Conservation (phyloP, 30 jellyfish, hydroid and myxozoan genomes). For the Mastigias papua region DNA sequence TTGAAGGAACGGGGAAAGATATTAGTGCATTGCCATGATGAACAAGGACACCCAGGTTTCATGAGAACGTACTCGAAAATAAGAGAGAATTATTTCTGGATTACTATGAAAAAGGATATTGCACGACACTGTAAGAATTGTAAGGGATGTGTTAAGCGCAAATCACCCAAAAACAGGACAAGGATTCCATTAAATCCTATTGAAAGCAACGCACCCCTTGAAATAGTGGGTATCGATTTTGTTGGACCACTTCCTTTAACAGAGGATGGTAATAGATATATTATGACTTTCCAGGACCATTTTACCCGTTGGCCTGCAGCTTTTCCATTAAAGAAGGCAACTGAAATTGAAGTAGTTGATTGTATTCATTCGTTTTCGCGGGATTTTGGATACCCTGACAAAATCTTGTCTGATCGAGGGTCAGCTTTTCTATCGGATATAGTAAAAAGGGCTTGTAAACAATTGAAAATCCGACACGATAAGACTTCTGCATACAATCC, state of each 20-base stretch:
- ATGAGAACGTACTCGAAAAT: slow-evolving; percentile 19
- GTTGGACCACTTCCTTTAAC: slow-evolving; percentile 73
- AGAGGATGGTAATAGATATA: slow-evolving; percentile 43
- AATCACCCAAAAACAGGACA: slow-evolving; percentile 13
- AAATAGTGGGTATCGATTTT: slow-evolving; percentile 53
- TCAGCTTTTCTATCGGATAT: slow-evolving; percentile 29
- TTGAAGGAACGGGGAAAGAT: slow-evolving; percentile 27
- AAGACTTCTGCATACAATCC: slow-evolving; percentile 29
- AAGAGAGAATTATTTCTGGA: slow-evolving; percentile 38
- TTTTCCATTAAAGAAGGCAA: slow-evolving; percentile 34
- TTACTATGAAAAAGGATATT: slow-evolving; percentile 26
- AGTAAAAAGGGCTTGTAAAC: slow-evolving; percentile 38
- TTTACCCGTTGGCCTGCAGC: slow-evolving; percentile 70
- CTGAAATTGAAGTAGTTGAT: slow-evolving; percentile 14
- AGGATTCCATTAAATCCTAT: slow-evolving; percentile 45
- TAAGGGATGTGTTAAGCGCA: slow-evolving; percentile 41
- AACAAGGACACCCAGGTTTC: slow-evolving; percentile 34
- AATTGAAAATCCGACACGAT: background rate
- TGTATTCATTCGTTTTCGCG: slow-evolving; percentile 30
- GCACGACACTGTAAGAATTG: slow-evolving; percentile 38
- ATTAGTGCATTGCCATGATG: slow-evolving; percentile 19
- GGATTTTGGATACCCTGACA: slow-evolving; percentile 41
- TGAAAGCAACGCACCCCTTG: slow-evolving; percentile 23
- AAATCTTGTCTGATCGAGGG: slow-evolving; percentile 63
- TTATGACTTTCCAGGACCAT: slow-evolving; percentile 47